Evolutionary conservation across 2,888 invertebrate genomes (phyloP).

Genomic region (Ypsolopha sequella): DNA sequence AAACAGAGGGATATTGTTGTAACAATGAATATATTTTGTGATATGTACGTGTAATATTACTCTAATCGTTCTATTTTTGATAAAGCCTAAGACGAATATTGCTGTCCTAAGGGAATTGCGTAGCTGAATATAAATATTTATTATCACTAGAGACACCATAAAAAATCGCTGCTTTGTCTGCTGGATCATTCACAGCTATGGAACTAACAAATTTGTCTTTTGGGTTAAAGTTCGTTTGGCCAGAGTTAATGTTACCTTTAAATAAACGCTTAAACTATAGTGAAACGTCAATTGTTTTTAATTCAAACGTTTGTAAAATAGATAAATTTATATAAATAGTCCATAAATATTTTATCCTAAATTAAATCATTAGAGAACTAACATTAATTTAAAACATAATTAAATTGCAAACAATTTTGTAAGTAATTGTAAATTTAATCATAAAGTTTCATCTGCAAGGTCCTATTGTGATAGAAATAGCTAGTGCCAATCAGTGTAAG

Average conservation of each 20-base stretch:
- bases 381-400: too few relatives aligned
- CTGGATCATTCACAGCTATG: not conserved
- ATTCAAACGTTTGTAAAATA: not conserved
- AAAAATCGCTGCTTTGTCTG: constrained; percentile 21
- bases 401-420: too few relatives aligned
- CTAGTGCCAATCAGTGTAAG: constrained; percentile 48
- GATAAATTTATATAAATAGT: too few relatives aligned
- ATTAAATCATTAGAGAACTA: too few relatives aligned
- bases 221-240: not conserved
- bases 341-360: too few relatives aligned
- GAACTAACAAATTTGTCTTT: not conserved
- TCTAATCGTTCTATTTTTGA: constrained; percentile 70
- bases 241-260: not conserved
- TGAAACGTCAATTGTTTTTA: not conserved
- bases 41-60: constrained; percentile 47
- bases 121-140: constrained; percentile 29
- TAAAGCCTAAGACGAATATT: constrained; percentile 61
- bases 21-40: constrained; percentile 70
- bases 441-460: constrained; percentile 27
- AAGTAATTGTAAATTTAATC: too few relatives aligned
- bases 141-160: constrained; percentile 11
- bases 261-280: not conserved
- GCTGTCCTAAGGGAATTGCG: constrained; percentile 55
- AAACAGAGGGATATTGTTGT: constrained; percentile 50
- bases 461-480: constrained; percentile 57